These are phyloP conservation scores for Dasypolia templi DNA, from an alignment of 2,888 invertebrate species.

Conservation along the genomic window DNA sequence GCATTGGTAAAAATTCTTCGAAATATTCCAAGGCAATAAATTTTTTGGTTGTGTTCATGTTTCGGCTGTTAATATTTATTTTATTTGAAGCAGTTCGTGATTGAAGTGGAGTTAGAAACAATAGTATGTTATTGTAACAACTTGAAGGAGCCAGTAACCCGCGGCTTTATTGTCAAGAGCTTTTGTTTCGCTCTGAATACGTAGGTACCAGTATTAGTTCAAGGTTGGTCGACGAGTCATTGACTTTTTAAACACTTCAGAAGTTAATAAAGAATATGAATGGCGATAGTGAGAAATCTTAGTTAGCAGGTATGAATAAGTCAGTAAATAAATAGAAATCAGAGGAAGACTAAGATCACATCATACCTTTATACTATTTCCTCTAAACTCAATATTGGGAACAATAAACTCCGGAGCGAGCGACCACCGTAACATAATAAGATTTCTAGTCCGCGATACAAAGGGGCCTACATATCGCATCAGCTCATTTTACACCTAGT, in stretches of 20 bases:
- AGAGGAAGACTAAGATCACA: constrained; percentile 26
- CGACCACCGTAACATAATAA: constrained; percentile 49
- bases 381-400: constrained; percentile 38
- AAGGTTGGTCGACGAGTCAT: constrained; percentile 68
- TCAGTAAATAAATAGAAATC: constrained; percentile 14
- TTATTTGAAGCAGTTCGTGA: constrained; percentile 50
- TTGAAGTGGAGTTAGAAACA: constrained; percentile 61
- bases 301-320: constrained; percentile 1
- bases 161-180: constrained; percentile 58
- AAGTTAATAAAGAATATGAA: constrained; percentile 13
- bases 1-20: constrained; percentile 51
- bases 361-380: constrained; percentile 44
- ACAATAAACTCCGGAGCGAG: constrained; percentile 53
- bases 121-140: constrained; percentile 62
- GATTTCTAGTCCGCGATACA: constrained; percentile 66
- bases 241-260: constrained; percentile 57
- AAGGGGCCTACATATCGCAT: constrained; percentile 69
- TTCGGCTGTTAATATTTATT: constrained; percentile 56
- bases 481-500: constrained; percentile 86
- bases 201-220: constrained; percentile 62
- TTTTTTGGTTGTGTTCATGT: constrained; percentile 53
- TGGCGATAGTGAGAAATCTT: neutral
- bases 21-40: constrained; percentile 59
- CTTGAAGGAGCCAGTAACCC: constrained; percentile 55
- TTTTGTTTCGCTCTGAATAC: constrained; percentile 60